Conservation (phyloP, 1,140 invertebrate species). For the Sinonovacula constricta region DNA sequence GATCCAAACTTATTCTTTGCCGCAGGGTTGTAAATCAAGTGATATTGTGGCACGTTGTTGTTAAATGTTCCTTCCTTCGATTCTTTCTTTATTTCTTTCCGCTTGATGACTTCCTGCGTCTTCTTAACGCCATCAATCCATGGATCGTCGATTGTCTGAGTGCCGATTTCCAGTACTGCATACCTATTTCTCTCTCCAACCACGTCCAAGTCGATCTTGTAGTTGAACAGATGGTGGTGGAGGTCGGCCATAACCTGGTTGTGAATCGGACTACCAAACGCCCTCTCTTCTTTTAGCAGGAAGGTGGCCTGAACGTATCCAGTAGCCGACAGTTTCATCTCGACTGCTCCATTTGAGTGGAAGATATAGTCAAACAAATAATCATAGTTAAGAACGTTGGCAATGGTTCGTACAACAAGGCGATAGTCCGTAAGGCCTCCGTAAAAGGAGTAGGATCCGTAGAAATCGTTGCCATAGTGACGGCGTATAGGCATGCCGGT, state of each 20-base stretch:
- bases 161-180: conserved; percentile 59
- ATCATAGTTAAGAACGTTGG: conserved; percentile 71
- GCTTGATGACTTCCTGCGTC: conserved; percentile 59
- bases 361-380: conserved; percentile 76
- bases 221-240: conserved; percentile 73
- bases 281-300: conserved; percentile 47
- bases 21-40: conserved; percentile 60
- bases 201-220: conserved; percentile 72
- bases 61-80: conserved; percentile 33
- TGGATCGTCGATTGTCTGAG: conserved; percentile 51
- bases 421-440: conserved; percentile 64
- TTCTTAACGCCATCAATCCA: conserved; percentile 54
- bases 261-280: conserved; percentile 59
- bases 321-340: conserved; percentile 64
- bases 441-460: conserved; percentile 55
- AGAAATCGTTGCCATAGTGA: conserved; percentile 57
- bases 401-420: conserved; percentile 70
- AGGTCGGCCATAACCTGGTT: conserved; percentile 64
- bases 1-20: conserved; percentile 57
- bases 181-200: conserved; percentile 62
- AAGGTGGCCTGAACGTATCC: conserved; percentile 69
- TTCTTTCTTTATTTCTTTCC: conserved; percentile 52
- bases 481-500: conserved; percentile 67
- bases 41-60: conserved; percentile 42
- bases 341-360: conserved; percentile 72